These are phyloP conservation scores for Mercenaria mercenaria DNA, from an alignment of 1,140 invertebrate genomes.

Conservation along the genomic window DNA sequence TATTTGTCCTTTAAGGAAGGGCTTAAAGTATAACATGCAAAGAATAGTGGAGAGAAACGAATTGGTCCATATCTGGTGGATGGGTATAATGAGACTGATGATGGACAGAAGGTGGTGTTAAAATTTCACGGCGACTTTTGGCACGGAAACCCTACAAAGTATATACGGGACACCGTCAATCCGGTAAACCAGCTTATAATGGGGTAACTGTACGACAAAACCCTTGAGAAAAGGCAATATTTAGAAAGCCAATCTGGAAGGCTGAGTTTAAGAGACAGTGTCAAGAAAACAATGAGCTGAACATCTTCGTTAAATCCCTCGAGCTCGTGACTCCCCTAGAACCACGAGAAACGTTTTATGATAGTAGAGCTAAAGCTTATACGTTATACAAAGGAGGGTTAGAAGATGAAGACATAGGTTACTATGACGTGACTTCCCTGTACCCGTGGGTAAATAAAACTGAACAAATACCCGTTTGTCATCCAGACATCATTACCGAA, in stretches of 20 bases:
- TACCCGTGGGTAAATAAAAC: too few relatives aligned
- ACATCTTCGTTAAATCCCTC: not conserved
- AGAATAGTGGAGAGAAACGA: constrained; percentile 14
- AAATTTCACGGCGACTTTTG: constrained; percentile 71
- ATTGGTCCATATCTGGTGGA: constrained; percentile 33
- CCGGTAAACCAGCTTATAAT: constrained; percentile 19
- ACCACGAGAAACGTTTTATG: not conserved
- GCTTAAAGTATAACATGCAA: constrained; percentile 32
- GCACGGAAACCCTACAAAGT: too few relatives aligned
- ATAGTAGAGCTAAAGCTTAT: not conserved
- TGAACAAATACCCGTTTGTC: too few relatives aligned
- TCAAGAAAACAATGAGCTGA: not conserved
- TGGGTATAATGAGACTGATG: not conserved
- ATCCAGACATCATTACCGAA: too few relatives aligned
- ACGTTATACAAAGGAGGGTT: not conserved
- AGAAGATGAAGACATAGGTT: not conserved
- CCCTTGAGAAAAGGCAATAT: not conserved
- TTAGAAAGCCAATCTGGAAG: not conserved
- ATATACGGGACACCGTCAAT: not conserved
- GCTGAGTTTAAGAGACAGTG: not conserved
- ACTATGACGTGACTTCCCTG: not conserved
- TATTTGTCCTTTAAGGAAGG: not conserved
- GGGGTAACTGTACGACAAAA: constrained; percentile 40
- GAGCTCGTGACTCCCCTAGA: not conserved
- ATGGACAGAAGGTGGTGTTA: not conserved